Evolutionary conservation across 2,113 vertebrate species (phyloP), one percentile per base, ranked within the genome.

Genomic region (Calonectris borealis): DNA sequence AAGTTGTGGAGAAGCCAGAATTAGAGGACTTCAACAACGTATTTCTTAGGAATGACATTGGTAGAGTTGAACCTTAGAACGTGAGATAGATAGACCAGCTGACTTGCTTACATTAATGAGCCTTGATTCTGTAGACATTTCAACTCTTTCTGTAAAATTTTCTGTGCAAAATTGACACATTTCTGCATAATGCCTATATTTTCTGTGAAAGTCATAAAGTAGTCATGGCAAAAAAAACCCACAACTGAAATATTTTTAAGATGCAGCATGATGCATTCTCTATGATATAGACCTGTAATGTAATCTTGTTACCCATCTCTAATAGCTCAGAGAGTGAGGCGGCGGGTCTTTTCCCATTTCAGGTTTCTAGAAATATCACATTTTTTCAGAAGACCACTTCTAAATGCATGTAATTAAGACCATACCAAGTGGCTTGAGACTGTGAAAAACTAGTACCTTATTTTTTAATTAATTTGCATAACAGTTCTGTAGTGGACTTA

Each of bases 41-140:
- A 34, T 36, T 54, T 90, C 9, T 62, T 68, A 42, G 10, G 5
- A 66, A 46, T 36, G 0, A 31, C 5, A 40, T 11, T 10, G 3
- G 2, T 40, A 57, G 7, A 49, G 6, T 34, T 82, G 15, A 69
- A 19, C 4, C 11, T 42, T n/a, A 34, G 8, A n/a, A 26, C 4
- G 68, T 0, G 2, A 42, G 10, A 34, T 5, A 22, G 8, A 22
- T 3, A 52, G 6, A 42, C 20, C 16, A 61, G 8, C 6, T 62
- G 31, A 66, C 15, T 25, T 85, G 9, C 8, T 60, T 62, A 16
- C 4, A 46, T 36, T 79, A 87, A 13, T 87, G 18, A 70, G 7
- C 16, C 18, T 57, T 61, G 10, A 14, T 49, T 84, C 7, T 54
- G 12, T 27, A 61, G 1, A 10, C 1, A 25, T 71, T 75, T 34